A percentile compares a stretch with the other conserved stretches of the same genome.
Evolutionary conservation across 2,113 vertebrate genomes (phyloP).

Genomic region (Upupa epops): DNA sequence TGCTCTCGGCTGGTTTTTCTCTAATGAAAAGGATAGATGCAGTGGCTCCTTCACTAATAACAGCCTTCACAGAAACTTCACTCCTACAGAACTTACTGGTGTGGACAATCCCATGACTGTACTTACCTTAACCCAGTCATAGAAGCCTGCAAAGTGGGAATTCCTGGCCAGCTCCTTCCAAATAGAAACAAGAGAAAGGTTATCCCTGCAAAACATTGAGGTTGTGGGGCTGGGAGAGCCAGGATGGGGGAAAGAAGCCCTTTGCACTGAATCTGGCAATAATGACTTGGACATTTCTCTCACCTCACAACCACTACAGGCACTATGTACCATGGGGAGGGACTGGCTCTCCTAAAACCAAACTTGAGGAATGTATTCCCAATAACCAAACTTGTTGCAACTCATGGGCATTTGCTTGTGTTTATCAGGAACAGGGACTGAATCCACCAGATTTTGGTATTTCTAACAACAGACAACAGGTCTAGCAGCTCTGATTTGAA

Average conservation of each 20-base stretch:
- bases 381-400: background rate
- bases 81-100: background rate
- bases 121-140: conserved; percentile 79
- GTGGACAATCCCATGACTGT: background rate
- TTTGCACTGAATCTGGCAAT: background rate
- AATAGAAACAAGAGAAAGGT: conserved; percentile 22
- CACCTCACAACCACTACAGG: background rate
- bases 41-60: background rate
- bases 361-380: background rate
- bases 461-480: background rate
- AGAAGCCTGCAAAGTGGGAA: conserved; percentile 73
- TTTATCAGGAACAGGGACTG: background rate
- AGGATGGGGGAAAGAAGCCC: background rate
- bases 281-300: background rate
- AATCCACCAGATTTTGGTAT: background rate
- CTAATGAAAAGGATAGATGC: background rate
- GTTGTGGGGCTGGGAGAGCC: background rate
- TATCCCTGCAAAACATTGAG: background rate
- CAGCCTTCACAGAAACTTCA: background rate
- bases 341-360: background rate
- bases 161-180: conserved; percentile 85
- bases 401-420: background rate
- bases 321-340: background rate
- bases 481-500: background rate
- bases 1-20: background rate